Conservation (phyloP, 2,888 invertebrate genomes). For the Baronia brevicornis region DNA sequence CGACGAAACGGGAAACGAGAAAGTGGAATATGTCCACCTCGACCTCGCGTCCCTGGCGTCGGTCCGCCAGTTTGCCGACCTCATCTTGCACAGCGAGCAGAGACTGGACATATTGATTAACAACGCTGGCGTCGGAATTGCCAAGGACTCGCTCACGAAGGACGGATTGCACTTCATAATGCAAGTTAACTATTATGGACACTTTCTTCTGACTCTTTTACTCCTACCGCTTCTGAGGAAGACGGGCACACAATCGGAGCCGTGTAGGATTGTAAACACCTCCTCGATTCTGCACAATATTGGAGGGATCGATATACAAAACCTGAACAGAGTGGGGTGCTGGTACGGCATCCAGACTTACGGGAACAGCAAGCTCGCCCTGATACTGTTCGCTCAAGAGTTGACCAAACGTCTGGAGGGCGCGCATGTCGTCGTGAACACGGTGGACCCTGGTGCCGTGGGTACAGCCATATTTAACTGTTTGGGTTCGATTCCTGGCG, state of each 20-base stretch:
- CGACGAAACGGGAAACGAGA: constrained; percentile 79
- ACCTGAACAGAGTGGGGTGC: constrained; percentile 77
- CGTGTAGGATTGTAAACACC: constrained; percentile 85
- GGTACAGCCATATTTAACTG: constrained; percentile 83
- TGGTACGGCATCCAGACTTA: constrained; percentile 71
- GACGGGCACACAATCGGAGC: constrained; percentile 64
- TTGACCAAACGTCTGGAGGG: constrained; percentile 78
- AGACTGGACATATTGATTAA: constrained; percentile 89
- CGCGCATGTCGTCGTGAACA: constrained; percentile 83
- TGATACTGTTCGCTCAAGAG: constrained; percentile 83
- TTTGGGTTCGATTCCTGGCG: constrained; percentile 58
- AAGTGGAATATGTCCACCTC: constrained; percentile 81
- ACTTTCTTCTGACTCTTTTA: constrained; percentile 92
- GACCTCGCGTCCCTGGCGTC: constrained; percentile 85
- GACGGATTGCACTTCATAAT: constrained; percentile 91
- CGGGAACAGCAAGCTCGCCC: constrained; percentile 81
- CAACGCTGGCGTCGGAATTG: constrained; percentile 88
- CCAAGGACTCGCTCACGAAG: constrained; percentile 76
- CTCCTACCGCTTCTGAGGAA: constrained; percentile 86
- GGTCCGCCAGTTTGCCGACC: constrained; percentile 85
- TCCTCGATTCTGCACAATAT: constrained; percentile 84
- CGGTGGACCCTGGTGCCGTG: constrained; percentile 89
- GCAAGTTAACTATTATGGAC: constrained; percentile 95
- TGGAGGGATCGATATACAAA: constrained; percentile 80
- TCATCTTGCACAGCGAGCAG: constrained; percentile 81